Evolutionary conservation across 2,888 invertebrate species (phyloP), one percentile per base, ranked within the genome.

Genomic region (Xestia ashworthii): DNA sequence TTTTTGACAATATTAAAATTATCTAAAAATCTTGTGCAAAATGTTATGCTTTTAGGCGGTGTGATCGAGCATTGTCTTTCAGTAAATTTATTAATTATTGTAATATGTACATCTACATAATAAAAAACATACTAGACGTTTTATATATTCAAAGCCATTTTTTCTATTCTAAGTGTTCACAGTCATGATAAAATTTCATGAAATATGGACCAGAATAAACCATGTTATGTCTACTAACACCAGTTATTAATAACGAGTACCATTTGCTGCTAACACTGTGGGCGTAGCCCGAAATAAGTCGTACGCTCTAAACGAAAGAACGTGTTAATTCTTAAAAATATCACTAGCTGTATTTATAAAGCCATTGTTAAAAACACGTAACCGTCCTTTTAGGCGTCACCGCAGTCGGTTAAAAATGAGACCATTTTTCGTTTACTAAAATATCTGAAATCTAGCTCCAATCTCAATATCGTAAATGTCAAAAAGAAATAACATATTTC

Each of bases 401-500:
- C 8, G 8, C 16, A 58, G 58, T 16, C n/a, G 60, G 16, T 8
- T 16, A 58, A 58, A 58, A 32, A 3, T 32, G 16, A 60, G 16
- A 25, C 16, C 65, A 65, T 25, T 41, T 65, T 65, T 65, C 11
- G 44, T 5, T 32, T 32, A 44, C 16, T 44, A n/a, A 65, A 65
- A 44, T 44, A 65, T 44, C 46, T n/a, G n/a, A 65, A 44, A 65
- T 44, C 19, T 14, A 44, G 8, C 25, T 38, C 16, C 38, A 38
- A 65, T 78, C 46, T 46, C n/a, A 78, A 53, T 38, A 48, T n/a
- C 46, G 44, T 80, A 9, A 58, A 70, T 3, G 38, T 46, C 72
- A 44, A 48, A 75, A 55, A 58, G 11, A 38, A 25, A 25, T 50
- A 50, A 8, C 3, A 41, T 62, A 22, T 75, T 62, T 19, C 44